Evolutionary conservation across 1,140 invertebrate genomes (phyloP).

Genomic region (Harpegnathos saltator): DNA sequence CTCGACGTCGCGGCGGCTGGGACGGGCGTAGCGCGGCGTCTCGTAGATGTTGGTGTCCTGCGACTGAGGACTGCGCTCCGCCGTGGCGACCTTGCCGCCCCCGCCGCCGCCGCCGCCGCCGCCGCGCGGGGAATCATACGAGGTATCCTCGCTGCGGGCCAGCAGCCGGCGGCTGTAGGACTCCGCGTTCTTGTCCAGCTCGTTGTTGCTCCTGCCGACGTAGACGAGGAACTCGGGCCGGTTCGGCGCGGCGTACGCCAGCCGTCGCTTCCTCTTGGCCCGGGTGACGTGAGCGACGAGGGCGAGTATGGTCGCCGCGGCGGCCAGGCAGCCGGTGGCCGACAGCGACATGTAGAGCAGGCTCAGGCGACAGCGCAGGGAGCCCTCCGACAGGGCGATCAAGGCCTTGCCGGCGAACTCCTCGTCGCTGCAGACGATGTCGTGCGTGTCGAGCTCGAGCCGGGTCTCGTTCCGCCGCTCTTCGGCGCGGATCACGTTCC

Average conservation of each 20-base stretch:
- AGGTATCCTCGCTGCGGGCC: constrained; percentile 77
- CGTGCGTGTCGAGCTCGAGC: constrained; percentile 79
- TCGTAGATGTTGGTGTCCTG: constrained; percentile 81
- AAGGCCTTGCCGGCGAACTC: constrained; percentile 80
- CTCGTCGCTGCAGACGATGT: constrained; percentile 83
- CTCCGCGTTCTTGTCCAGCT: constrained; percentile 80
- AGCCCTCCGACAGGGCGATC: constrained; percentile 79
- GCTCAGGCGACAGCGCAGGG: constrained; percentile 80
- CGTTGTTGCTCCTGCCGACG: constrained; percentile 79
- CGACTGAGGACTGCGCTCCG: constrained; percentile 70
- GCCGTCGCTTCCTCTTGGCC: constrained; percentile 79
- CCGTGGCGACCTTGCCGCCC: background rate
- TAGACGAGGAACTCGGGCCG: constrained; percentile 83
- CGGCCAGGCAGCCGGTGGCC: constrained; percentile 78
- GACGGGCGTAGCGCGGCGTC: constrained; percentile 76
- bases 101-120: too few relatives aligned
- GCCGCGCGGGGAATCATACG: constrained; percentile 77
- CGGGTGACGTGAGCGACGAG: constrained; percentile 80
- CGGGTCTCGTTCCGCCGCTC: constrained; percentile 79
- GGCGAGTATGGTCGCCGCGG: constrained; percentile 78
- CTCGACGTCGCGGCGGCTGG: constrained; percentile 44
- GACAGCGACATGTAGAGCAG: constrained; percentile 80
- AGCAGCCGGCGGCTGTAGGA: constrained; percentile 80
- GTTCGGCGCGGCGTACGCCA: constrained; percentile 80
- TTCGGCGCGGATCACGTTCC: constrained; percentile 88